A percentile compares a stretch with the other conserved stretches of the same genome.
These are phyloP conservation scores for Drosophila macrospina DNA, from an alignment of 2,888 invertebrate species.

Conservation along the genomic window DNA sequence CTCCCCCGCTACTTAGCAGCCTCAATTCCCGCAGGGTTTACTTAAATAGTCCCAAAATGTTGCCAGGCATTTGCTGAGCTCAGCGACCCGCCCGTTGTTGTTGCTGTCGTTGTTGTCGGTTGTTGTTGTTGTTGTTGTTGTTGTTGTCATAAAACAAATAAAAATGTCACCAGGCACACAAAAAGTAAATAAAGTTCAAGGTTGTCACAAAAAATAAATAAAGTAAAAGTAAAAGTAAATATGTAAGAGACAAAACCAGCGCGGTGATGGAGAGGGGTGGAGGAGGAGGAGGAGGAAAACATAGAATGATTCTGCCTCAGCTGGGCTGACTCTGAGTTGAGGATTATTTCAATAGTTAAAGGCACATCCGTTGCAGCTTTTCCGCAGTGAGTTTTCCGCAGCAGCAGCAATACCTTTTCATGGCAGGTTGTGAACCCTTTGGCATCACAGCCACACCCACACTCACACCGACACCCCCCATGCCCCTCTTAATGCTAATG, in stretches of 20 bases:
- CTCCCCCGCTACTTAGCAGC: conserved; percentile 18
- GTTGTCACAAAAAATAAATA: conserved; percentile 55
- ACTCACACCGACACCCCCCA: too few species aligned
- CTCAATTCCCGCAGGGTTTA: conserved; percentile 64
- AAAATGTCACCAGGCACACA: conserved; percentile 63
- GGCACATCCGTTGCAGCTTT: conserved; percentile 79
- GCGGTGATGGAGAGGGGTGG: too few species aligned
- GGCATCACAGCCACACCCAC: too few species aligned
- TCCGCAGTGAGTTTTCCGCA: conserved; percentile 52
- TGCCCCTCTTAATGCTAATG: conserved; percentile 67
- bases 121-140: conserved; percentile 27
- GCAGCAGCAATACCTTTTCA: conserved; percentile 20
- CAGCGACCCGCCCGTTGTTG: conserved; percentile 49
- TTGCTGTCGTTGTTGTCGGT: conserved; percentile 24
- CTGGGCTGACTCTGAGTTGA: conserved; percentile 33
- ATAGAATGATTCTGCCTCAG: conserved; percentile 40
- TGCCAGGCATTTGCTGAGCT: conserved; percentile 59
- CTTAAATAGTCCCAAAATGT: conserved; percentile 63
- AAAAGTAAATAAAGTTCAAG: conserved; percentile 58
- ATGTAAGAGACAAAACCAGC: conserved; percentile 40
- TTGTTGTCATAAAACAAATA: conserved; percentile 65
- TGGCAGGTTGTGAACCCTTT: conserved; percentile 27
- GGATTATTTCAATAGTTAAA: conserved; percentile 76
- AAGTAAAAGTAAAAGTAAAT: conserved; percentile 49
- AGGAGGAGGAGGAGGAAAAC: too few species aligned